Evolutionary conservation across 2,113 vertebrate species (phyloP), one percentile per base, ranked within the genome.

Genomic region (Chaetura pelagica): DNA sequence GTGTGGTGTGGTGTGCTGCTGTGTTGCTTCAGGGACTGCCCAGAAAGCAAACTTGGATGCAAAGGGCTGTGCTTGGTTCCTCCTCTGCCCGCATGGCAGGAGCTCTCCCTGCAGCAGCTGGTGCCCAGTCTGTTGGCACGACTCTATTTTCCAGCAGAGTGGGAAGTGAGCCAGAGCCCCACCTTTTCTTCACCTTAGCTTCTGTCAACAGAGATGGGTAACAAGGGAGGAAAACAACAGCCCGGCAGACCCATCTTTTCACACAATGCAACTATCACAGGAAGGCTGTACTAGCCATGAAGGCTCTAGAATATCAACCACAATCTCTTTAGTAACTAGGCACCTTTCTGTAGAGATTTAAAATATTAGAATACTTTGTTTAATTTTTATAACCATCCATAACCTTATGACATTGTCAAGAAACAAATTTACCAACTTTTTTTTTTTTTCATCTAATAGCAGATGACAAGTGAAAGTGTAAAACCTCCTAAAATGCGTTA

Each of bases 1-100:
- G 3, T 10, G 1, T 1, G 1, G 74, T 27, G 26, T 24, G 54
- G 35, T 46, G 35, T 1, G 3, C 24, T 72, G 12, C 34, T 34
- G 2, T 3, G 1, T 10, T 18, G 18, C 75, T 79, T 77, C 30
- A 22, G 76, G 82, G 11, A 71, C 61, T 6, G 32, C 85, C 72
- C 44, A 22, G 82, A 83, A 95, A 90, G 68, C 88, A 92, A 96
- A 92, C 40, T 27, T 11, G 23, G 46, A 40, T 73, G 80, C 69
- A 49, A 49, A 57, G 54, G 55, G 64, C 77, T 51, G n/a, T 1
- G 1, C 17, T 74, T 26, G 7, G 18, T 85, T 93, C 57, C 34
- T 83, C 20, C 35, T 79, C 34, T 73, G 61, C 38, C 46, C 21
- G 3, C 6, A 3, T 17, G 51, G 71, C 75, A 54, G 29, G 63